phyloP scores from a whole-genome alignment of 2,888 invertebrate species.

The Leptinotarsa rubiginosa region DNA sequence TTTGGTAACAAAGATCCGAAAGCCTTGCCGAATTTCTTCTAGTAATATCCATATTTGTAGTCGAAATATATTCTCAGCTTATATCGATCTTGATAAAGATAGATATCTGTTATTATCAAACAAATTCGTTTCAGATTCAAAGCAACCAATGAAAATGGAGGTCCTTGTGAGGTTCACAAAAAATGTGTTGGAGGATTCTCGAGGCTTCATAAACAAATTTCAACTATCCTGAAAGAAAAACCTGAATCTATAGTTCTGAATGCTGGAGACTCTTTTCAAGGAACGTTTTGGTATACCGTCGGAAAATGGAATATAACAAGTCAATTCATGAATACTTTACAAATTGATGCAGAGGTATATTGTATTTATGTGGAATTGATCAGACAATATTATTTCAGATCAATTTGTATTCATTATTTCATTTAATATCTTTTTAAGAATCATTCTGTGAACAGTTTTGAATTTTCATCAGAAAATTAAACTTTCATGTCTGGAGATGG shows the following conservation, averaged over 20 bases:
- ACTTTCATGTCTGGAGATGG: no score
- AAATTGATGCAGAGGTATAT: slow-evolving; percentile 80
- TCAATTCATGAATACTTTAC: slow-evolving; percentile 79
- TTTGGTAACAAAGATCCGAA: no score
- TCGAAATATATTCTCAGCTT: no score
- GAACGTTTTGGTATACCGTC: slow-evolving; percentile 85
- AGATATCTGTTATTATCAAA: not conserved
- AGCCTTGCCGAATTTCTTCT: no score
- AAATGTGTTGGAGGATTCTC: slow-evolving; percentile 79
- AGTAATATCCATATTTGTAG: no score
- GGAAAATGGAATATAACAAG: slow-evolving; percentile 80
- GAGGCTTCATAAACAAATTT: slow-evolving; percentile 72
- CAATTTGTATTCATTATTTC: no score
- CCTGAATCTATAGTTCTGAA: slow-evolving; percentile 78
- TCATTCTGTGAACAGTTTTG: no score
- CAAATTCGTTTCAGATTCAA: slow-evolving; percentile 42
- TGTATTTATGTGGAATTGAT: not conserved
- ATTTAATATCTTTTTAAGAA: no score
- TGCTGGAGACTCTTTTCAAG: slow-evolving; percentile 88
- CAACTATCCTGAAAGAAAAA: slow-evolving; percentile 62
- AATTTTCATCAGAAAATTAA: no score
- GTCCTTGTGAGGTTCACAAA: slow-evolving; percentile 57
- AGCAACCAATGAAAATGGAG: slow-evolving; percentile 35
- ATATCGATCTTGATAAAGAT: no score
- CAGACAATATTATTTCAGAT: no score